These are phyloP conservation scores for Peucedramus taeniatus DNA, from an alignment of 2,113 vertebrate species.

Conservation along the genomic window DNA sequence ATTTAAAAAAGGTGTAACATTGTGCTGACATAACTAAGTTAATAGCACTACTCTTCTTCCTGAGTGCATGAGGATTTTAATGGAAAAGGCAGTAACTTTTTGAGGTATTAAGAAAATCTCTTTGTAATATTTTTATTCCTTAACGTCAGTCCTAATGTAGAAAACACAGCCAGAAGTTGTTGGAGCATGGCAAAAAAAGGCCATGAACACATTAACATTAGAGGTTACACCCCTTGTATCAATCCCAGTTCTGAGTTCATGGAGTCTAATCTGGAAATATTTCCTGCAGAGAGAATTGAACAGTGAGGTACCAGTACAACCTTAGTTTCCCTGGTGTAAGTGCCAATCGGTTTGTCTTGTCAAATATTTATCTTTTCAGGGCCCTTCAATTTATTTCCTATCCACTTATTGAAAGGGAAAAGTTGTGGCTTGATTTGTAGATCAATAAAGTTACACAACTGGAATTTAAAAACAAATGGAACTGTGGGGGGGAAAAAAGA, in stretches of 20 bases:
- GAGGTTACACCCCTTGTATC: background rate
- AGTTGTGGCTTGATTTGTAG: background rate
- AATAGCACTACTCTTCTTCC: background rate
- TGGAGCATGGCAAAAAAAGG: background rate
- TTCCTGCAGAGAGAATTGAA: background rate
- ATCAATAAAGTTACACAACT: background rate
- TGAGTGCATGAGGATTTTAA: background rate
- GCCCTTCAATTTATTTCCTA: background rate
- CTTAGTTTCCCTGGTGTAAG: background rate
- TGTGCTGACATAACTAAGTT: background rate
- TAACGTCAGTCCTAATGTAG: background rate
- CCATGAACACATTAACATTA: background rate
- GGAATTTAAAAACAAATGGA: background rate
- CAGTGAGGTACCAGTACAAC: background rate
- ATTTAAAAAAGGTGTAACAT: background rate
- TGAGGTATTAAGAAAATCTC: background rate
- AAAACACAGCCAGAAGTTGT: background rate
- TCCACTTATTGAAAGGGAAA: background rate
- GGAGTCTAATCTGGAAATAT: background rate
- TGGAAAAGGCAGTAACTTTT: background rate
- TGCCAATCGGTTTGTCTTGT: background rate
- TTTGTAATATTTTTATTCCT: background rate
- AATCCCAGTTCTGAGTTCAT: background rate
- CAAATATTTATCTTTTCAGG: background rate
- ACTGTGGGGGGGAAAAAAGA: rapidly evolving